These are phyloP conservation scores for Scaptomyza caliginosa DNA, from an alignment of 2,888 invertebrate species.

Conservation along the genomic window DNA sequence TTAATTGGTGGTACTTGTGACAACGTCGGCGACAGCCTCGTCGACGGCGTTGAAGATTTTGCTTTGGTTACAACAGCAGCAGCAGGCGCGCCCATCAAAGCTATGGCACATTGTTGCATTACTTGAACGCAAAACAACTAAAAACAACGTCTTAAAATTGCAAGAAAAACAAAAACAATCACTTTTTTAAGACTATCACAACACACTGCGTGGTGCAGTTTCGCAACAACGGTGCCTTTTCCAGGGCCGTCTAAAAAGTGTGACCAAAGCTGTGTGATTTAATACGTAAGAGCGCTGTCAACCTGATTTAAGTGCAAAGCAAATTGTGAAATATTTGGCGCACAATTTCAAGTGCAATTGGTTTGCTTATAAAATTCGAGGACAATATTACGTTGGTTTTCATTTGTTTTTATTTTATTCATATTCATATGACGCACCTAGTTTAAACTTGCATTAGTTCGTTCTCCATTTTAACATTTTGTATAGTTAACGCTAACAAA, in stretches of 20 bases:
- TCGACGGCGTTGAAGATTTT: constrained; percentile 33
- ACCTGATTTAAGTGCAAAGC: background rate
- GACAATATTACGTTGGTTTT: constrained; percentile 4
- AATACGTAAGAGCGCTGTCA: background rate
- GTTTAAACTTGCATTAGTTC: constrained; percentile 54
- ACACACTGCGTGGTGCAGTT: constrained; percentile 57
- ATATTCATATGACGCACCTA: constrained; percentile 72
- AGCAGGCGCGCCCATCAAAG: constrained; percentile 71
- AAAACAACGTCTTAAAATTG: constrained; percentile 11
- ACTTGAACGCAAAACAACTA: constrained; percentile 51
- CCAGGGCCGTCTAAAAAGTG: constrained; percentile 21
- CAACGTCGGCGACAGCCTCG: constrained; percentile 42
- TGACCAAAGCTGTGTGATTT: constrained; percentile 3
- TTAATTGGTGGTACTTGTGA: constrained; percentile 60
- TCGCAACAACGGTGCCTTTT: constrained; percentile 41
- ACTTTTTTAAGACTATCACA: constrained; percentile 49
- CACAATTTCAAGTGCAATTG: background rate
- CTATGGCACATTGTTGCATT: constrained; percentile 76
- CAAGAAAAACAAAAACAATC: constrained; percentile 14
- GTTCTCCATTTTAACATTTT: constrained; percentile 57
- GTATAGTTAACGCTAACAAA: constrained; percentile 70
- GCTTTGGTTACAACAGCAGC: constrained; percentile 47
- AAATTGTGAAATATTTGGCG: constrained; percentile 1
- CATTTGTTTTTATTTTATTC: constrained; percentile 57
- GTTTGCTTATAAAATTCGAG: background rate